phyloP scores from a whole-genome alignment of 2,113 vertebrate species.

The Glareola pratincola region DNA sequence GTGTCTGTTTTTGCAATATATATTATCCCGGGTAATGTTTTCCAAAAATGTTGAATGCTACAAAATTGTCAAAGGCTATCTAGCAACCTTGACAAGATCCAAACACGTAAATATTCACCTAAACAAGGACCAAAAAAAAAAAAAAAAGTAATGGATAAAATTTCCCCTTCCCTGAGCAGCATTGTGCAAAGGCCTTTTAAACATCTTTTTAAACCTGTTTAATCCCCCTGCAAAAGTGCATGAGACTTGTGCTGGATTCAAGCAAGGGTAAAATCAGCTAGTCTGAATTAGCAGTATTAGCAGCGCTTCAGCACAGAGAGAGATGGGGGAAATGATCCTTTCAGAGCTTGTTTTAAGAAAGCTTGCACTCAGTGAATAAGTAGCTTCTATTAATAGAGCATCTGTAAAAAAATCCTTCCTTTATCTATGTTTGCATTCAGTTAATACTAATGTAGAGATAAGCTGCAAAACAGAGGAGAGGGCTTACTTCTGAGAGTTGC shows the following conservation, averaged over 20 bases:
- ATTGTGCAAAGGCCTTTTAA: neutral
- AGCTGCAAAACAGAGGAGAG: constrained; percentile 12
- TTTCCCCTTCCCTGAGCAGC: neutral
- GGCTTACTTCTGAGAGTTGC: neutral
- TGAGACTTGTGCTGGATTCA: constrained; percentile 5
- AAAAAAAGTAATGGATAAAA: neutral
- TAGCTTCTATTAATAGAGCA: constrained; percentile 8
- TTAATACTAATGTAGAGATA: constrained; percentile 35
- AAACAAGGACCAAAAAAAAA: neutral
- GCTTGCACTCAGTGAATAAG: constrained; percentile 6
- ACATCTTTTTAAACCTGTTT: neutral
- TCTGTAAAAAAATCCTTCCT: constrained; percentile 35
- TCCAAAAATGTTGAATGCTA: neutral
- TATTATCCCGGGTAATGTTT: neutral
- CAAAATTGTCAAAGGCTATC: neutral
- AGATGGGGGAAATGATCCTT: constrained; percentile 4
- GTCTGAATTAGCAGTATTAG: constrained; percentile 29
- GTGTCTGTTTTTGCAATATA: neutral
- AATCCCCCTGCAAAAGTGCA: neutral
- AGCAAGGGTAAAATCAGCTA: neutral
- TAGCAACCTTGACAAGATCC: neutral
- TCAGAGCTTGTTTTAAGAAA: constrained; percentile 41
- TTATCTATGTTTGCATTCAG: constrained; percentile 35
- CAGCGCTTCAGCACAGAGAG: neutral
- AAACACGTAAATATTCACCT: neutral